Evolutionary conservation across 1,140 invertebrate species (phyloP), one percentile per base, ranked within the genome.

Genomic region (Vanessa atalanta): DNA sequence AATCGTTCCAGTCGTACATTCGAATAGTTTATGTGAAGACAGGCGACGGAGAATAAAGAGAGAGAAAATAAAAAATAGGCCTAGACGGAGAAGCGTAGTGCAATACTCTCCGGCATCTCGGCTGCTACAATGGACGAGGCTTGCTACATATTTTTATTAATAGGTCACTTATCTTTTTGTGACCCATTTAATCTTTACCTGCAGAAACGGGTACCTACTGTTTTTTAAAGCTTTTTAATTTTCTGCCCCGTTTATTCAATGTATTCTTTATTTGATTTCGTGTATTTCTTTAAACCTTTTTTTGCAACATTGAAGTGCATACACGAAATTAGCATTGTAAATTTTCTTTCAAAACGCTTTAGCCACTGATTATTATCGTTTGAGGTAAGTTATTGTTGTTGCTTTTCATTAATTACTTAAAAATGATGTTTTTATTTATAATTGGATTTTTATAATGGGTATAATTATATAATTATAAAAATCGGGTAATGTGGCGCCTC

Each of bases 161-260:
- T 72, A 77, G 75, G 71, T 73, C 75, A 77, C 75, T 73, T 73
- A 73, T 73, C 53, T 73, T 73, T 73, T 73, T 67, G 72, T 73
- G 65, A 73, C 72, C 72, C 60, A 68, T 73, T 73, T 73, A 67
- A 72, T 53, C 47, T 71, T 13, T 70, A 48, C 51, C 55, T 51
- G 65, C 68, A 57, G 68, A 70, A 63, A 70, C 57, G 55, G n/a
- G 57, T 61, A 37, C n/a, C n/a, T n/a, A n/a, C 57, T 61, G 57
- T 15, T 37, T 61, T 60, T 31, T n/a, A 61, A 61, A 47, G 68
- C 37, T 70, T 63, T 53, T 70, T 12, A 47, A 47, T 31, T 65
- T 65, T 65, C 9, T 63, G 57, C 37, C 43, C 57, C 57, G 55
- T 61, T 70, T 37, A 37, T 61, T 37, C 3, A 61, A 61, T 61